These are phyloP conservation scores for Canis aureus DNA, from an alignment of 2,113 vertebrate species.

Conservation along the genomic window DNA sequence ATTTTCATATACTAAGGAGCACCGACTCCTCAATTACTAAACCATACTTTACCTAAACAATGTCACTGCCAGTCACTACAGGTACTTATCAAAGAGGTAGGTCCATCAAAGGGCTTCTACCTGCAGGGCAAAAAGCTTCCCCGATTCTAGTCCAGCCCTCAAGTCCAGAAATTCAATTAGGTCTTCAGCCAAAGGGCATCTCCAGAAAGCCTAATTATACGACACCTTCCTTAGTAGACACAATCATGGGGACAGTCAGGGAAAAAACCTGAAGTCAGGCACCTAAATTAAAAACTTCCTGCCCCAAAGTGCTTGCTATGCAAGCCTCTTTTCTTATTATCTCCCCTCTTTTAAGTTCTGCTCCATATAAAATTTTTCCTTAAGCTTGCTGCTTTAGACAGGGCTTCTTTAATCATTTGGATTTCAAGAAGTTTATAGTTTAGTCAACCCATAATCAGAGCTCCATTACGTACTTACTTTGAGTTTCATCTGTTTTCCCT, in stretches of 20 bases:
- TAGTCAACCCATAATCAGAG: conserved; percentile 3
- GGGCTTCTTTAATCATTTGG: not conserved
- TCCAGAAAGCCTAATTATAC: conserved; percentile 61
- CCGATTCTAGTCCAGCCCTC: conserved; percentile 21
- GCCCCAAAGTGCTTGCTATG: not conserved
- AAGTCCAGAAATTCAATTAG: conserved; percentile 66
- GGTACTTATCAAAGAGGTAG: conserved; percentile 67
- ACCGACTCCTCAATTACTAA: conserved; percentile 68
- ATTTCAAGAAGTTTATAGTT: not conserved
- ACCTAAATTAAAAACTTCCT: conserved; percentile 62
- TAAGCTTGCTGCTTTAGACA: not conserved
- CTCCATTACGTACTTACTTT: not conserved
- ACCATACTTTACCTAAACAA: conserved; percentile 68
- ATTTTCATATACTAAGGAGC: conserved; percentile 51
- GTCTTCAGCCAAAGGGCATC: conserved; percentile 61
- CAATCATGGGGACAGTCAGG: not conserved
- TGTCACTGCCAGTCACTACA: conserved; percentile 39
- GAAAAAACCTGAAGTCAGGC: conserved; percentile 7
- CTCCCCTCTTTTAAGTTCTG: not conserved
- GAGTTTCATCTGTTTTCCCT: conserved; percentile 53
- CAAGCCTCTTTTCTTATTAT: conserved; percentile 7
- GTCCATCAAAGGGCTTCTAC: conserved; percentile 44
- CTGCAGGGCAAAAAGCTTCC: conserved; percentile 48
- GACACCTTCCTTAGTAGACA: not conserved
- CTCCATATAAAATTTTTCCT: conserved; percentile 28